A percentile compares a stretch with the other conserved stretches of the same genome.
These are phyloP conservation scores for Neodiprion pinetum DNA, from an alignment of 1,140 invertebrate genomes.

Conservation along the genomic window DNA sequence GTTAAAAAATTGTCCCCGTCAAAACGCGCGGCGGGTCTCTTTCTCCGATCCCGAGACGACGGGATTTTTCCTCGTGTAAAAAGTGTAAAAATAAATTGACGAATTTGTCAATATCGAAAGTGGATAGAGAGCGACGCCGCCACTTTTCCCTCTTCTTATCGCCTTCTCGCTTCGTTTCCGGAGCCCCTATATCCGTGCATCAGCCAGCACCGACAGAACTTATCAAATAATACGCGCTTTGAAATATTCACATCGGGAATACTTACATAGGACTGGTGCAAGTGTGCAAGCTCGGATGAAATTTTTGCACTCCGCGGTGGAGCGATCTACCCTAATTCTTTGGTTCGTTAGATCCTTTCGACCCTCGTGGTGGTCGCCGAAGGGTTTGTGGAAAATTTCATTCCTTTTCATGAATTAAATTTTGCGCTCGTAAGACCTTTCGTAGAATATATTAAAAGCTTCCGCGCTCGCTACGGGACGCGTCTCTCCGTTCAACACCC, in stretches of 20 bases:
- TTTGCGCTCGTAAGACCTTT: constrained; percentile 5
- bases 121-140: neutral
- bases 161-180: too few species aligned
- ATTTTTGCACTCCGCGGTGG: neutral
- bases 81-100: neutral
- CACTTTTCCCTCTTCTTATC: too few species aligned
- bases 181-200: neutral
- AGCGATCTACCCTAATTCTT: neutral
- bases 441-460: constrained; percentile 5
- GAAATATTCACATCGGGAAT: neutral
- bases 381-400: neutral
- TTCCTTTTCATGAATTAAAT: constrained; percentile 6
- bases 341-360: constrained; percentile 7
- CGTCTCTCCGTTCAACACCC: neutral
- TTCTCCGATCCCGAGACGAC: neutral
- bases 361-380: neutral
- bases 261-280: neutral
- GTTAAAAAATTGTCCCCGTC: neutral
- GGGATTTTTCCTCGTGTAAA: neutral
- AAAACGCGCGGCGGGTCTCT: neutral
- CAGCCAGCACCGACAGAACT: too few species aligned
- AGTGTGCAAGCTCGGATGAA: neutral
- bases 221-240: neutral
- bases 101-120: constrained; percentile 2
- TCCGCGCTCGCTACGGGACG: neutral